phyloP scores from a whole-genome alignment of 2,797 vertebrate species.

The Mus spretus region DNA sequence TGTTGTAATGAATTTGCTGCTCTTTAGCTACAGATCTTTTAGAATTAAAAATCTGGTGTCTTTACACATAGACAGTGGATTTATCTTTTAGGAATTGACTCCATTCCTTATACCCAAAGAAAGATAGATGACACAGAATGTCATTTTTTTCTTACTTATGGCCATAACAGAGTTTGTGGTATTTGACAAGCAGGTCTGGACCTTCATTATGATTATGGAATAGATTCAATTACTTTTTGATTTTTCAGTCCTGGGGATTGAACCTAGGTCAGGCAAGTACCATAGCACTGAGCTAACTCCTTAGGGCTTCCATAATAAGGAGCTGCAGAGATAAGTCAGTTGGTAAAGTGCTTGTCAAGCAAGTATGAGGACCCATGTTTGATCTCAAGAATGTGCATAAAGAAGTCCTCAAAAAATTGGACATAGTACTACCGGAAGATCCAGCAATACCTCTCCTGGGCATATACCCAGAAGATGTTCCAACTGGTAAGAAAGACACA shows the following conservation, averaged over 20 bases:
- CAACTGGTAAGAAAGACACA: too few species aligned
- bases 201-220: neutral
- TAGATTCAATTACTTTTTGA: neutral
- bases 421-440: too few species aligned
- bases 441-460: too few species aligned
- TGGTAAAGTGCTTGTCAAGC: neutral
- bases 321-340: neutral
- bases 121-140: neutral
- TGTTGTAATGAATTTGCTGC: neutral
- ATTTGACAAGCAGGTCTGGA: neutral
- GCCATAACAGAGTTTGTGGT: neutral
- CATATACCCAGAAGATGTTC: too few species aligned
- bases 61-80: neutral
- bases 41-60: neutral
- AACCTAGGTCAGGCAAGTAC: neutral
- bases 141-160: neutral
- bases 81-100: neutral
- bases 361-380: too few species aligned
- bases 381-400: neutral
- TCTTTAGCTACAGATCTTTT: conserved; percentile 2
- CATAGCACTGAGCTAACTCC: neutral
- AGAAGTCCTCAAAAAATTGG: neutral
- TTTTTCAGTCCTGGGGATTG: neutral
- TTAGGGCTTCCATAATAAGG: neutral
- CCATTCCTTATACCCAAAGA: neutral